These are phyloP conservation scores for Aphodius granarius DNA, from an alignment of 2,888 invertebrate genomes.

Conservation along the genomic window DNA sequence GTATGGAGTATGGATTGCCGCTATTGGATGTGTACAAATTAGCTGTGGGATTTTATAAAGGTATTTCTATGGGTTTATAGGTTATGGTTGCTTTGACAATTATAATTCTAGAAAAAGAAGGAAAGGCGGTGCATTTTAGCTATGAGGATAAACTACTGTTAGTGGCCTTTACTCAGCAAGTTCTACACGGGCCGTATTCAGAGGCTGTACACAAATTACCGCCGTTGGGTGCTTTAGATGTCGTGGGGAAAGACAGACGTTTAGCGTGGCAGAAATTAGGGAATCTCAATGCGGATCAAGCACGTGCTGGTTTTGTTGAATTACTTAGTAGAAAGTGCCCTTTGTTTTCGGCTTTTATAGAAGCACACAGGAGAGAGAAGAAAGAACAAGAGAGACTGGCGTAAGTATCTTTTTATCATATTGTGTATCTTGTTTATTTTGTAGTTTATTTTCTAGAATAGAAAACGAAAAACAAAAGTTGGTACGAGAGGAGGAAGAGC, in stretches of 20 bases:
- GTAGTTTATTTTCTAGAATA: constrained; percentile 52
- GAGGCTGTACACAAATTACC: constrained; percentile 67
- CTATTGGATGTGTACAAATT: constrained; percentile 84
- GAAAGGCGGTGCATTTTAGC: constrained; percentile 93
- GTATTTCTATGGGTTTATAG: constrained; percentile 56
- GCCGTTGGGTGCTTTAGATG: constrained; percentile 89
- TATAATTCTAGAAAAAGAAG: constrained; percentile 82
- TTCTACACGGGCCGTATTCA: constrained; percentile 79
- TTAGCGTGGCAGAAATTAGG: constrained; percentile 94
- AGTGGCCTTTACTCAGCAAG: constrained; percentile 92
- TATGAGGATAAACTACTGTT: constrained; percentile 92
- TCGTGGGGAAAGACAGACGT: constrained; percentile 90
- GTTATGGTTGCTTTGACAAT: constrained; percentile 13
- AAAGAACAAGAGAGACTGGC: constrained; percentile 73
- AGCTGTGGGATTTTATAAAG: constrained; percentile 91
- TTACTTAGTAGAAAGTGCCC: constrained; percentile 84
- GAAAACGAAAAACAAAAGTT: constrained; percentile 61
- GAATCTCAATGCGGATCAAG: constrained; percentile 80
- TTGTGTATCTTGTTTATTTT: too few species aligned
- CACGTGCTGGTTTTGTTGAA: constrained; percentile 91
- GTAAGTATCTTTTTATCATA: constrained; percentile 53
- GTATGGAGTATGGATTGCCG: constrained; percentile 66
- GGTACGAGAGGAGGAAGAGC: constrained; percentile 61
- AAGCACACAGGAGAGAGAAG: constrained; percentile 87
- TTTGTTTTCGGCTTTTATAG: constrained; percentile 87